Evolutionary conservation across 2,888 invertebrate species (phyloP).

Genomic region (Stramonita haemastoma): DNA sequence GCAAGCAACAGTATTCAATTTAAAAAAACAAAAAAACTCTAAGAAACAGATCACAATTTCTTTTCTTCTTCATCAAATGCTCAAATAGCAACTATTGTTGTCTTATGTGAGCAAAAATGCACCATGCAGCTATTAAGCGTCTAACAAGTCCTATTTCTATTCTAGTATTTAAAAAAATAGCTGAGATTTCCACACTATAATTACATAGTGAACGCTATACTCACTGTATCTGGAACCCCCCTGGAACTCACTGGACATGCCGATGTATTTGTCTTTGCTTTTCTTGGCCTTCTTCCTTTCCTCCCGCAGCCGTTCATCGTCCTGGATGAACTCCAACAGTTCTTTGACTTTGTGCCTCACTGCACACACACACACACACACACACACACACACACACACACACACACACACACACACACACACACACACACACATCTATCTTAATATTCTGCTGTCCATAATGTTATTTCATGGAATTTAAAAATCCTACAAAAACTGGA

Average conservation of each 20-base stretch:
- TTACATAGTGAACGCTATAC: conserved; percentile 41
- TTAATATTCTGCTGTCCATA: no score
- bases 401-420: no score
- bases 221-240: conserved; percentile 64
- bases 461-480: no score
- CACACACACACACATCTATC: no score
- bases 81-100: no score
- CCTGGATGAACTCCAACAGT: conserved; percentile 97
- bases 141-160: no score
- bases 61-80: no score
- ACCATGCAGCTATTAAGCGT: no score
- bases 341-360: conserved; percentile 87
- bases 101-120: no score
- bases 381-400: no score
- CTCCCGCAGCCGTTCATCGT: conserved; percentile 95
- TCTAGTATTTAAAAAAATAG: not conserved
- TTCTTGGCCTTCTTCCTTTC: conserved; percentile 99
- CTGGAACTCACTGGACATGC: conserved; percentile 80
- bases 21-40: not conserved
- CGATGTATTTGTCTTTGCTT: conserved; percentile 98
- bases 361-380: conserved; percentile 58
- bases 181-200: not conserved
- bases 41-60: not conserved
- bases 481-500: no score
- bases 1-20: not conserved